Base-by-base conservation (phyloP, 2,797 vertebrate genomes). In the Oreortyx pictus region DNA sequence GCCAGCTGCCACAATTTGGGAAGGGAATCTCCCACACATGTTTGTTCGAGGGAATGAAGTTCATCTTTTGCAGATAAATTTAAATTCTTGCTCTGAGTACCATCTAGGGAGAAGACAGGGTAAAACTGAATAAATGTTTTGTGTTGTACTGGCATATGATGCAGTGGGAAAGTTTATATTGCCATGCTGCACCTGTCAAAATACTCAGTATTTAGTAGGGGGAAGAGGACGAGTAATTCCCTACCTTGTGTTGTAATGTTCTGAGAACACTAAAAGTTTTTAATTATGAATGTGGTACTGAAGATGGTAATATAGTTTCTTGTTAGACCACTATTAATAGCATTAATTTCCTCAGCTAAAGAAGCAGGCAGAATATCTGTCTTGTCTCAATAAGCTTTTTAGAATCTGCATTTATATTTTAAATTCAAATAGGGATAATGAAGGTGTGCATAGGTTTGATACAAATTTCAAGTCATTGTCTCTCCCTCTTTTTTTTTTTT, bases 1-100 rank as follows among this genome's bases (percentile, higher is more conserved):
- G 67, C 85, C 94, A 95, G 70, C 84, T 52, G 47, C 75, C 86
- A 76, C 71, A 86, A 67, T 95, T 92, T n/a, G 43, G 56, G 79
- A 80, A 39, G 41, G 61, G 61, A 92, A 86, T 95, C 91, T 89
- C 35, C 86, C 80, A 71, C 87, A 81, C 35, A 11, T 73, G 46
- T 80, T 93, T 27, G 2, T 93, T 82, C 66, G 75, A 89, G 78
- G 87, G 29, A 67, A 41, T 74, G 33, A 85, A 65, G 41, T 70
- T 89, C 62, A 73, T 80, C 50, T 31, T 78, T 81, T 73, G 31
- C 60, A 73, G 15, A 57, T 78, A 86, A 90, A 47, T 88, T 68
- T 41, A 43, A 71, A 49, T 92, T 81, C 57, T 79, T 92, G 41
- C 22, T 94, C 47, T 29, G 20, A 76, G 47, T 66, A 60, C 4